Evolutionary conservation across 2,113 vertebrate genomes (phyloP).

Genomic region (Arvicanthis niloticus): DNA sequence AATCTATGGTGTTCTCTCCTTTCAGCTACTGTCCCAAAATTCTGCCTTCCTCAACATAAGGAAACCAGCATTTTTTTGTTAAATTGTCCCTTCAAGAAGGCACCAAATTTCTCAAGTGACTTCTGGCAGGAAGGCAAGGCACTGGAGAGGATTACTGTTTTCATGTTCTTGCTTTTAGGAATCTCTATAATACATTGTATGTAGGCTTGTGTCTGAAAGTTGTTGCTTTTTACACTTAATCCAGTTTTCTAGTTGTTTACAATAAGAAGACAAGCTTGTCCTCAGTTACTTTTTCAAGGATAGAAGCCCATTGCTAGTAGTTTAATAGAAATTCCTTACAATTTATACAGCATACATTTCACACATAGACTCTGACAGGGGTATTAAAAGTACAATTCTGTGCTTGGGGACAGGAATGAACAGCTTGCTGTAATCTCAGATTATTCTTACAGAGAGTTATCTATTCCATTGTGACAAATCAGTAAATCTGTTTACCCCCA

Average conservation of each 20-base stretch:
- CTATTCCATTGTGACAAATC: not conserved
- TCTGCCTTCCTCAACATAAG: not conserved
- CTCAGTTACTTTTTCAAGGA: not conserved
- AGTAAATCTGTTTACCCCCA: not conserved
- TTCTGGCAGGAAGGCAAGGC: not conserved
- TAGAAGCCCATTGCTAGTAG: slow-evolving; percentile 9
- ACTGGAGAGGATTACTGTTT: not conserved
- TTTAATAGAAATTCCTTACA: not conserved
- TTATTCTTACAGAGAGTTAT: not conserved
- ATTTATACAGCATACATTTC: not conserved
- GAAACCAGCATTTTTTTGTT: not conserved
- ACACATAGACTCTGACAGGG: not conserved
- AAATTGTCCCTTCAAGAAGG: not conserved
- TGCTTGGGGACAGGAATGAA: slow-evolving; percentile 10
- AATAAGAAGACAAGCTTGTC: slow-evolving; percentile 11
- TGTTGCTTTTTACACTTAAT: slow-evolving; percentile 14
- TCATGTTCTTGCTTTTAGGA: not conserved
- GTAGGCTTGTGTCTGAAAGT: not conserved
- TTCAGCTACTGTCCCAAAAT: slow-evolving; percentile 32
- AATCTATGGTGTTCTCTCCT: not conserved
- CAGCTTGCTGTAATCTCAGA: slow-evolving; percentile 7
- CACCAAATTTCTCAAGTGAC: not conserved
- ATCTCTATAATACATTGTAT: not conserved
- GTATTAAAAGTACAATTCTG: slow-evolving; percentile 30
- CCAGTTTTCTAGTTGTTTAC: slow-evolving; percentile 20